Evolutionary conservation across 1,140 invertebrate species (phyloP).

Genomic region (Asbolus verrucosus): DNA sequence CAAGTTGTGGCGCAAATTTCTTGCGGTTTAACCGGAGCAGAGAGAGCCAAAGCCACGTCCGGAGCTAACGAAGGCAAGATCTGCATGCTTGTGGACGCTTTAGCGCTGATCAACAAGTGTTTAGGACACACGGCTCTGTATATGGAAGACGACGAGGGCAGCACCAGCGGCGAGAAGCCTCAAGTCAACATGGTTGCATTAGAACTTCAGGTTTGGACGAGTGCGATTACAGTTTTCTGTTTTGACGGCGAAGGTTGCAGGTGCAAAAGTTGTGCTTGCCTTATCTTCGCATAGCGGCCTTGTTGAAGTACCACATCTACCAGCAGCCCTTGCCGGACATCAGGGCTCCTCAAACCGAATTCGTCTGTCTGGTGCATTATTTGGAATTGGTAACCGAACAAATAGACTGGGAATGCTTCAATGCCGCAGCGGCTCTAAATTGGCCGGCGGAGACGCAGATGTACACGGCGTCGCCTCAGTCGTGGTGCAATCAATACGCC

Average conservation of each 20-base stretch:
- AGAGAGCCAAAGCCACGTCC: constrained; percentile 63
- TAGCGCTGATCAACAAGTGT: constrained; percentile 67
- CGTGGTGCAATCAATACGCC: constrained; percentile 77
- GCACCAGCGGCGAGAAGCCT: constrained; percentile 41
- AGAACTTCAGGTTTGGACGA: constrained; percentile 62
- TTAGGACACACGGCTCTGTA: constrained; percentile 69
- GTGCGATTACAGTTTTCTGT: neutral
- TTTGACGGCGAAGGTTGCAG: constrained; percentile 63
- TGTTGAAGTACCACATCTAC: constrained; percentile 89
- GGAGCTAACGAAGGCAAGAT: constrained; percentile 54
- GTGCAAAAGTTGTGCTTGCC: constrained; percentile 85
- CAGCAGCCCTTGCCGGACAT: constrained; percentile 82
- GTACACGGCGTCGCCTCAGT: constrained; percentile 66
- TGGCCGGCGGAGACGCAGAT: constrained; percentile 71
- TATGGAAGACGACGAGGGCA: constrained; percentile 64
- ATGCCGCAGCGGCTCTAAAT: constrained; percentile 74
- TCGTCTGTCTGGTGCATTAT: constrained; percentile 79
- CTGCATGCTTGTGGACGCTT: constrained; percentile 57
- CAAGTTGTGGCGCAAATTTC: constrained; percentile 84
- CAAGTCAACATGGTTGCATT: constrained; percentile 65
- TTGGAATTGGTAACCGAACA: constrained; percentile 78
- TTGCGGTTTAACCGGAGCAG: constrained; percentile 72
- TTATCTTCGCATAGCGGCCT: constrained; percentile 84
- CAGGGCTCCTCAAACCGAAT: constrained; percentile 73
- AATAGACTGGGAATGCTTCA: constrained; percentile 75